Percentiles rank a stretch among this genome's conserved stretches.
phyloP scores from a whole-genome alignment of 2,113 vertebrate genomes.

The Pangasianodon gigas region DNA sequence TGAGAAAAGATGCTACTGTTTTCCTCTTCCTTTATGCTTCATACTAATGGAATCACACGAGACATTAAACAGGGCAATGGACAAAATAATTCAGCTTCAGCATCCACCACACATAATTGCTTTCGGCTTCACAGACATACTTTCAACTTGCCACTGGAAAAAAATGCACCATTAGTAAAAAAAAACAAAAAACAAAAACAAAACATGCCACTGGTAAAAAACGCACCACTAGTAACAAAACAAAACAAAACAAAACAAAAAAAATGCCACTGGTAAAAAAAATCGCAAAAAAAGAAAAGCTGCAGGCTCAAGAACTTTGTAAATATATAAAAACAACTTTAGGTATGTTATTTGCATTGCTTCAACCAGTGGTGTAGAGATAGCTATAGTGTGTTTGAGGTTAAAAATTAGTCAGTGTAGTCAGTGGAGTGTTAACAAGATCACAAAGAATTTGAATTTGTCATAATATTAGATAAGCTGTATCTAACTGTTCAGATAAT shows the following conservation, averaged over 20 bases:
- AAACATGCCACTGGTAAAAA: background rate
- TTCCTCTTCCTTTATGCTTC: background rate
- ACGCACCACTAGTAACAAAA: background rate
- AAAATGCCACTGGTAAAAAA: too few species aligned
- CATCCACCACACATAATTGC: background rate
- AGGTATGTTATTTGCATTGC: too few species aligned
- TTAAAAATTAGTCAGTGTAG: background rate
- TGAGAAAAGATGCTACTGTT: background rate
- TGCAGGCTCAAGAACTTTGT: too few species aligned
- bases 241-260: too few species aligned
- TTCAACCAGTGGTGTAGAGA: too few species aligned
- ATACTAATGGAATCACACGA: background rate
- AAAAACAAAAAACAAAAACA: too few species aligned
- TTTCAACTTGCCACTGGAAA: background rate
- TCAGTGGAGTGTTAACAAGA: background rate
- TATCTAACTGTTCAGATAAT: too few species aligned
- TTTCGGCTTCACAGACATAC: too few species aligned
- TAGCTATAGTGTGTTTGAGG: background rate
- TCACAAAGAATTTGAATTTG: background rate
- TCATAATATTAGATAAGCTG: background rate
- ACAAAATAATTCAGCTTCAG: background rate
- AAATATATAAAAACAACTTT: too few species aligned
- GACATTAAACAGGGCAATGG: background rate
- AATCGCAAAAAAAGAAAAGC: too few species aligned
- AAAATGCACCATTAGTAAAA: too few species aligned